Conservation (phyloP, 2,113 vertebrate genomes). For the Sialia sialis region DNA sequence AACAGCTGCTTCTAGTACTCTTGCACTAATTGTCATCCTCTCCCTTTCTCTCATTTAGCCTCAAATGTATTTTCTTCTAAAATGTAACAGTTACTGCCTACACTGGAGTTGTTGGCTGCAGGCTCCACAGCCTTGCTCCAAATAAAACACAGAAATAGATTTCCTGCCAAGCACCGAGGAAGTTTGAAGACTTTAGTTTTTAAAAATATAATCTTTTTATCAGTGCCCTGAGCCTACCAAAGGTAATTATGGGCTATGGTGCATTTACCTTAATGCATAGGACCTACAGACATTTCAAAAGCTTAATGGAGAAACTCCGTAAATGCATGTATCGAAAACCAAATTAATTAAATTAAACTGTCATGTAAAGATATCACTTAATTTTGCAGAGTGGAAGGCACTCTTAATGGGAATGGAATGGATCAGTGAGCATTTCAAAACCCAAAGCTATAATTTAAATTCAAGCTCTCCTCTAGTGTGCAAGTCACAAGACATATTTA, state of each 20-base stretch:
- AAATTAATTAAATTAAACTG: conserved; percentile 61
- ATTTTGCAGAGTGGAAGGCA: conserved; percentile 43
- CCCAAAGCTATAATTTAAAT: conserved; percentile 61
- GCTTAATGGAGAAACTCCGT: conserved; percentile 39
- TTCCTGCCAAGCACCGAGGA: conserved; percentile 54
- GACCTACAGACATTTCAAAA: conserved; percentile 30
- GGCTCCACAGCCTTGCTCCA: conserved; percentile 53
- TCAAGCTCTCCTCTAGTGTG: conserved; percentile 36
- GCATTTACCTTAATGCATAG: conserved; percentile 19
- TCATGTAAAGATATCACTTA: conserved; percentile 60
- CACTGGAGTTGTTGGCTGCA: conserved; percentile 43
- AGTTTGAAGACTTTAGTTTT: conserved; percentile 46
- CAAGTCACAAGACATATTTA: conserved; percentile 57
- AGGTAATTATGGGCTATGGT: conserved; percentile 33
- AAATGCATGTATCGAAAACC: conserved; percentile 2
- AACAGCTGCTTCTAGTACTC: conserved; percentile 50
- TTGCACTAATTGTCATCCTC: conserved; percentile 43
- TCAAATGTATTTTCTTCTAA: conserved; percentile 51
- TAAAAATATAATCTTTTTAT: conserved; percentile 64
- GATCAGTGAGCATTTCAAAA: conserved; percentile 64
- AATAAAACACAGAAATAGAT: conserved; percentile 63
- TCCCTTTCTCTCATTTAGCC: conserved; percentile 15
- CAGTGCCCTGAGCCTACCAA: conserved; percentile 54
- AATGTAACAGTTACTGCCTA: conserved; percentile 53
- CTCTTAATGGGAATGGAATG: conserved; percentile 63